These are phyloP conservation scores for Nomada hirtipes DNA, from an alignment of 2,888 invertebrate species.

Conservation along the genomic window DNA sequence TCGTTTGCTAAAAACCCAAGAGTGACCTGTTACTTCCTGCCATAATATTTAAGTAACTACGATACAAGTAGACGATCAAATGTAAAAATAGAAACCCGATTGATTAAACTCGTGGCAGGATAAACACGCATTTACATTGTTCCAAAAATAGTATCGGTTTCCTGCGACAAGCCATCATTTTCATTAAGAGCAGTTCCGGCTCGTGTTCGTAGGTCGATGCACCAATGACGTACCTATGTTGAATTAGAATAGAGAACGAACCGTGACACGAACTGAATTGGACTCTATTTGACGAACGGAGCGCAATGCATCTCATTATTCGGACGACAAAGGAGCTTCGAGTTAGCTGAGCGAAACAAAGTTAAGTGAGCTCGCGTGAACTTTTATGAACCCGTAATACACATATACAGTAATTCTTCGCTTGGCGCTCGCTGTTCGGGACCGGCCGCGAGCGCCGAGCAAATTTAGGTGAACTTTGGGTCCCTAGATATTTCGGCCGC, in stretches of 20 bases:
- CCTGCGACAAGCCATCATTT: not conserved
- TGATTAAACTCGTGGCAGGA: not conserved
- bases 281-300: slow-evolving; percentile 14
- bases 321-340: slow-evolving; percentile 32
- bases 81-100: not conserved
- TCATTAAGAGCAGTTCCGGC: slow-evolving; percentile 16
- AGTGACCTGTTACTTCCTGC: too few species aligned
- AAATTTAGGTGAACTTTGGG: too few species aligned
- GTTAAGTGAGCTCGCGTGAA: slow-evolving; percentile 13
- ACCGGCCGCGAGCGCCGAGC: too few species aligned
- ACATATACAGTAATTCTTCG: too few species aligned
- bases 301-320: slow-evolving; percentile 40
- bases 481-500: too few species aligned
- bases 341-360: slow-evolving; percentile 24
- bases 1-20: too few species aligned
- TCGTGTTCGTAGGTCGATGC: not conserved
- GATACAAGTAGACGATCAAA: not conserved
- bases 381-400: slow-evolving; percentile 18
- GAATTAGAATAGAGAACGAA: slow-evolving; percentile 31
- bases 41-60: not conserved
- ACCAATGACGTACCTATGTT: slow-evolving; percentile 16
- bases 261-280: slow-evolving; percentile 20
- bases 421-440: too few species aligned
- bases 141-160: slow-evolving; percentile 10
- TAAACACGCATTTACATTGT: not conserved